Base-by-base conservation (phyloP, 23 tunicate genomes). In the Ascidia mentula region DNA sequence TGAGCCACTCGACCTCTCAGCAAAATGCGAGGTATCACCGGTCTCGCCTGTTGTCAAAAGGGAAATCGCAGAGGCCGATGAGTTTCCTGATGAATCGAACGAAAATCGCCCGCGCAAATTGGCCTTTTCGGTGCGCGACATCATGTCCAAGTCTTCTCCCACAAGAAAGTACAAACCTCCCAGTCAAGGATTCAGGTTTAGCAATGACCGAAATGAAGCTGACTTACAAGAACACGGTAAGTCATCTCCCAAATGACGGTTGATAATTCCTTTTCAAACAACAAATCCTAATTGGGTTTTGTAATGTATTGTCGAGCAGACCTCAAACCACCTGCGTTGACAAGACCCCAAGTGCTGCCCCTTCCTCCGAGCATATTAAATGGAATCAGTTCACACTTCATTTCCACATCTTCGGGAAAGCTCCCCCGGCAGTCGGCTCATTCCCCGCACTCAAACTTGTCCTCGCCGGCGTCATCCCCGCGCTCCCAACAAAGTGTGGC, bases 121-220 rank as follows among this genome's bases (percentile, higher is more conserved):
- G 18, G 69, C 80, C 38, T 77, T 77, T 77, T 77, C 80, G 69
- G 45, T 77, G 42, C 80, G 69, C 46, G 69, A 46, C 31, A 77
- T 77, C 8, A 77, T 77, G 17, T 77, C 80, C 31, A 36, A 31
- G 69, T 77, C 69, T 42, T 69, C 81, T 42, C 65, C 24, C 13
- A 9, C 65, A 3, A 26, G 28, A 9, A 28, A 26, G 12, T 53
- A 53, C 65, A 53, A 53, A 26, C 7, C 28, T 9, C 65, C 4
- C 7, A 53, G 24, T 53, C 65, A 26, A 26, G 65, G 24, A 53
- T 20, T 26, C 4, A 26, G 65, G 28, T 20, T 9, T 9, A 26
- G 28, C 7, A 53, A 26, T 9, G 65, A 53, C 22, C 28, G 24
- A 53, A 53, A 9, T 1, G 65, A 9, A 53, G 22, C 24, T 53